Evolutionary conservation across 2,113 vertebrate genomes (phyloP), one percentile per base, ranked within the genome.

Genomic region (Siphamia tubifer): DNA sequence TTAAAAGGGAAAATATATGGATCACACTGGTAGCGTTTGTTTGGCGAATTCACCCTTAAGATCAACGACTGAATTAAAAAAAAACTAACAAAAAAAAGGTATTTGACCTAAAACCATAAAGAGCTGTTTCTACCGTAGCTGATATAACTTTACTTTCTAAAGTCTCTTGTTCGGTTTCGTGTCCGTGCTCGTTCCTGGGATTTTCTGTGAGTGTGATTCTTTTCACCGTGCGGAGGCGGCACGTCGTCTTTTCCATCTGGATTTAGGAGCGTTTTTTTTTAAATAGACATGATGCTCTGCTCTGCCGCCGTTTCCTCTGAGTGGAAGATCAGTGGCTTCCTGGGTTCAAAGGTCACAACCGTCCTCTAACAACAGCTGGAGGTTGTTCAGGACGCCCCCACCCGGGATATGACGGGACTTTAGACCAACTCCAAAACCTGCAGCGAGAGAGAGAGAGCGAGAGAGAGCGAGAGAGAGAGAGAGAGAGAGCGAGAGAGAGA

Each of bases 401-500:
- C 30, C 11, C 19, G 47, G 68, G 74, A 31, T 45, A 1, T 1
- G 6, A 25, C 4, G 5, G 68, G 54, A 38, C 69, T 68, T 98
- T 95, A 98, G 85, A 97, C 95, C 40, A 99, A 93, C 87, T 98
- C 96, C 66, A 98, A 95, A 83, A 98, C 97, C 96, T 98, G 84
- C 43, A 30, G 2, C 23, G 76, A 60, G 17, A 69, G 36, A 51
- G 43, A n/a, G n/a, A n/a, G n/a, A n/a, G n/a, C n/a, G n/a, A n/a
- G n/a, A n/a, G n/a, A n/a, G n/a, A n/a, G n/a, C n/a, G n/a, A n/a
- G n/a, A n/a, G n/a, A n/a, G n/a, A n/a, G n/a, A n/a, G n/a, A n/a
- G n/a, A n/a, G n/a, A n/a, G n/a, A n/a, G n/a, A n/a, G n/a, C n/a
- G n/a, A n/a, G n/a, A n/a, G n/a, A n/a, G n/a, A n/a, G n/a, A n/a